Evolutionary conservation across 1,140 invertebrate genomes (phyloP), one percentile per base, ranked within the genome.

Genomic region (Papilio dardanus): DNA sequence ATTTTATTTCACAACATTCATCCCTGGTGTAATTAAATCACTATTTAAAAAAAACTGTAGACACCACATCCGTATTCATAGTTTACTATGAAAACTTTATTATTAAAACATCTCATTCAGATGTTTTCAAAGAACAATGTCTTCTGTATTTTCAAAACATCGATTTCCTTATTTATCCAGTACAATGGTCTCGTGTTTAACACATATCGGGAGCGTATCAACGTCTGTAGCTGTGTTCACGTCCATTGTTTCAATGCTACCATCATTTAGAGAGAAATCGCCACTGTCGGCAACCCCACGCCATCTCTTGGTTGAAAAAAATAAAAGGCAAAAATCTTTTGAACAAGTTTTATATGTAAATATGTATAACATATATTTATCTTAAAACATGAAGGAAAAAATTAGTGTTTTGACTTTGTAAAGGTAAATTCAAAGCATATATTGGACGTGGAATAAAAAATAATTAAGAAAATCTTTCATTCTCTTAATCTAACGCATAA

Each of bases 241-340:
- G 46, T n/a, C 33, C 66, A 68, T 68, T 68, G 66, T 68, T 68
- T 3, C 66, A 68, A 33, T 37, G 33, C 19, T 68, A n/a, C 66
- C 33, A 68, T 37, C 19, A 14, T 68, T 68, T 33, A 68, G 30
- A 7, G 4, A 30, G 3, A 19, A 67, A 67, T 67, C 65, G 31
- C 4, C 33, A 35, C n/a, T 67, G 65, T 67, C 65, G 12, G 31
- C 8, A 16, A 31, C 16, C 33, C 33, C 10, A 68, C 66, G 33
- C 66, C 33, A 68, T 68, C 66, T 35, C n/a, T 21, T 33, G 30
- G 14, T n/a, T 14, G 10, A 31, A 35, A 66, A 35, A 66, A 14
- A 8, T 10, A 37, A 35, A 5, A 7, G 5, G 6, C 0, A 35
- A 35, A 35, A 35, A 35, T 7, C 6, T 35, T 35, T 35, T 35